Evolutionary conservation across 2,797 vertebrate species (phyloP), one percentile per base, ranked within the genome.

Genomic region (Orestias chungarensis): DNA sequence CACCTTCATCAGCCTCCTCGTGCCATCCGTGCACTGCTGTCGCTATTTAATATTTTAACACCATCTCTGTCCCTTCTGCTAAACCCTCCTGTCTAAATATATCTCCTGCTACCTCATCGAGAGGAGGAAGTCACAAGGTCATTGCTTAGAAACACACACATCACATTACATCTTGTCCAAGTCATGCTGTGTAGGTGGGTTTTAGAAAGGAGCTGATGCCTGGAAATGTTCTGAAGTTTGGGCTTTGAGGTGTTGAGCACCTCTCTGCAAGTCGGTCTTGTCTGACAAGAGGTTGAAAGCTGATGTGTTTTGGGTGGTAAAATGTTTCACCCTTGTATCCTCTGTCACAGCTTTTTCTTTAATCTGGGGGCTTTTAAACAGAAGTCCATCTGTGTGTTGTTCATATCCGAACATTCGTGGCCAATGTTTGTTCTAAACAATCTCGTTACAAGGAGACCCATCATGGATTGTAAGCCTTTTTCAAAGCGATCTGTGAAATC

Each of bases 31-130:
- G 81, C 71, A 81, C 75, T 76, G 76, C 81, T 78, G 68, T 75
- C 79, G 76, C 74, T 79, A 76, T 84, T 90, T 67, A 88, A 91
- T 89, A 87, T 90, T 89, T 87, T 75, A 87, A 80, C 72, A 76
- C 65, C 69, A 43, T 65, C 50, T 66, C 86, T 82, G 85, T 89
- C 76, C 64, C 73, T 79, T 66, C 73, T 72, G 52, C 74, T 76
- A 66, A 83, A 80, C 55, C 49, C 66, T 71, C 61, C 54, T 47
- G 75, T 85, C 86, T 88, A 90, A 89, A 88, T 87, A 87, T 78
- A 82, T 81, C 80, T 66, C n/a, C 66, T 82, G 78, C 80, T 64
- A n/a, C 64, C 81, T 76, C 62, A 76, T 57, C 64, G 7, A 74
- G 74, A 79, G 73, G 73, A 68, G 9, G 68, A 84, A 73, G 61